Evolutionary conservation across 2,797 vertebrate species (phyloP), one percentile per base, ranked within the genome.

Genomic region (Etheostoma nigrum): DNA sequence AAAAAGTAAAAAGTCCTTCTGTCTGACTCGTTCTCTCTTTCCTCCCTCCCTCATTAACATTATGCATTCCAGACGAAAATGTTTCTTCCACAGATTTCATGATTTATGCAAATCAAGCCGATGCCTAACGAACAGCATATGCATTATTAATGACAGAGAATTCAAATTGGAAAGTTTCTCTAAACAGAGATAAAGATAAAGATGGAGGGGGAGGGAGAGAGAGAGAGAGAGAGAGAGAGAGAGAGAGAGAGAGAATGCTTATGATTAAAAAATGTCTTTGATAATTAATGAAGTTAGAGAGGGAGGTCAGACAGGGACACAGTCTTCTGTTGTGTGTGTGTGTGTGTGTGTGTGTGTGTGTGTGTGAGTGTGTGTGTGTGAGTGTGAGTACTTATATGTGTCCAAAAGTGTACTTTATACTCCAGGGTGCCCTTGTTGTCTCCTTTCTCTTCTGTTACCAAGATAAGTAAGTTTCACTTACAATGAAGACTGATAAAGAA

Each of bases 141-240:
- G 83, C 70, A 94, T 94, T 92, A 93, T 93, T 93, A 88, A 94
- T 86, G 67, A 88, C 63, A 36, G 70, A 72, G 85, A 74, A 88
- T 90, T 85, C 80, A 83, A 72, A 86, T 88, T 72, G 54, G 83
- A 81, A 91, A 64, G 74, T 80, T 84, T 74, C 81, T 72, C 59
- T 68, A 82, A 90, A 91, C 87, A 85, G 53, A 87, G 75, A 81
- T 63, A 79, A 85, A 30, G 30, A 86, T 65, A 74, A 74, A 83
- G 68, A 85, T 40, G 44, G 72, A 61, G 60, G 42, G 67, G 72
- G 45, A 2, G 5, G 48, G 65, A 71, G 54, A 49, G 27, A 10
- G 76, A 63, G 45, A 30, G n/a, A 59, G 42, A 49, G 18, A 45
- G 42, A 42, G 30, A 49, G n/a, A 57, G 18, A 63, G 42, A 74